Evolutionary conservation across 2,888 invertebrate genomes (phyloP).

Genomic region (Pollenia amentaria): DNA sequence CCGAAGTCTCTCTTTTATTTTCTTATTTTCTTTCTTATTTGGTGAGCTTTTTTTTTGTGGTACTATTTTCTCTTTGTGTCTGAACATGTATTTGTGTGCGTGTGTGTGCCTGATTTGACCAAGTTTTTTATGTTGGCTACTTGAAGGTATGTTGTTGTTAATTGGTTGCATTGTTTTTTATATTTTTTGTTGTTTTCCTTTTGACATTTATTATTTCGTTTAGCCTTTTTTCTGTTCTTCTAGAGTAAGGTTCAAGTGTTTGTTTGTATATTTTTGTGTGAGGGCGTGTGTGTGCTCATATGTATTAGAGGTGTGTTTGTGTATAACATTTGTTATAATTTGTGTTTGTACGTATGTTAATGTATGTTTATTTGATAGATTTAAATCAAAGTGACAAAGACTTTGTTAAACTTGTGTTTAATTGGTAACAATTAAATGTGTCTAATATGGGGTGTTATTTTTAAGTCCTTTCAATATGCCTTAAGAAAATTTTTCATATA

Average conservation of each 20-base stretch:
- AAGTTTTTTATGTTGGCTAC: constrained; percentile 73
- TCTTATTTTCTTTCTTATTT: background rate
- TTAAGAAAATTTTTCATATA: too few species aligned
- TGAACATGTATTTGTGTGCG: constrained; percentile 20
- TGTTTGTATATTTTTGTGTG: constrained; percentile 30
- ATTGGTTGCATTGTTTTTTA: constrained; percentile 73
- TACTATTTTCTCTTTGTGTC: background rate
- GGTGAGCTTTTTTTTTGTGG: constrained; percentile 25
- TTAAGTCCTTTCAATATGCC: too few species aligned
- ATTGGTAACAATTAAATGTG: too few species aligned
- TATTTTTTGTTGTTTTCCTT: constrained; percentile 68
- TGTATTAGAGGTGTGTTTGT: background rate
- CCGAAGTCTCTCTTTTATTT: constrained; percentile 6
- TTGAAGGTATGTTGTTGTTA: constrained; percentile 71
- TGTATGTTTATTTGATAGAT: constrained; percentile 28
- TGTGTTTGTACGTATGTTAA: constrained; percentile 16
- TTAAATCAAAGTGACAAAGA: constrained; percentile 58
- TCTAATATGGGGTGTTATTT: too few species aligned
- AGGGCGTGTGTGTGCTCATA: constrained; percentile 13
- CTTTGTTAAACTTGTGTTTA: constrained; percentile 28
- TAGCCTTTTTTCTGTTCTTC: constrained; percentile 70
- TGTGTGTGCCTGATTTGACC: constrained; percentile 67
- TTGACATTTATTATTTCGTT: constrained; percentile 74
- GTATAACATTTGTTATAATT: background rate
- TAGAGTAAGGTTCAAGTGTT: constrained; percentile 72